Evolutionary conservation across 2,888 invertebrate species (phyloP), one percentile per base, ranked within the genome.

Genomic region (Macaria notata): DNA sequence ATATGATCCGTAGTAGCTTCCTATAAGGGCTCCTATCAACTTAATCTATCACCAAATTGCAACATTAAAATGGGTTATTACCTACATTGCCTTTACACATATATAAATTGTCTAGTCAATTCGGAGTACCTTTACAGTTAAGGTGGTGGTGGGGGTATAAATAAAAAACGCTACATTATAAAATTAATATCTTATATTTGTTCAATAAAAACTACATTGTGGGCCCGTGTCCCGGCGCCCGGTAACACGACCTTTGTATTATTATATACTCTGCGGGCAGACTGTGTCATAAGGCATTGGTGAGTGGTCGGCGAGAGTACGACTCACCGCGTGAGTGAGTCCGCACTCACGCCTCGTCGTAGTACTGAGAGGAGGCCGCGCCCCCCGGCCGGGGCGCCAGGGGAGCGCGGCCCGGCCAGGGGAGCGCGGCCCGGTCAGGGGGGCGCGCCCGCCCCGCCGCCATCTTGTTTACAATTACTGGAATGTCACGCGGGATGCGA

Each of bases 151-250:
- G 39, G 49, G 38, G 42, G 8, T n/a, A 52, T 31, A 69, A 72
- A 72, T 69, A 49, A 81, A 88, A 90, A 87, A 83, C 83, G 78
- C 86, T 62, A 86, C 86, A 84, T 90, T 90, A 90, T 90, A 89
- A 91, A 91, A 90, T 90, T 90, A 91, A 91, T 91, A 90, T 90
- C 86, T 91, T 91, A 90, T 90, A 91, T 91, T 91, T 90, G 91
- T 91, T 91, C 90, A 90, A 84, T 91, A 91, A 88, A 88, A 91
- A 90, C 89, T 91, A 91, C 88, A 90, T 85, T 88, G 89, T 88
- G 91, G 91, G 90, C 89, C 90, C 84, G 88, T 87, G 87, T 84
- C 88, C 90, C 89, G 88, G 89, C 80, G 88, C 86, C 90, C 89
- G 88, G 91, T 90, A 90, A 91, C 90, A 88, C 89, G 89, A 79